Percentiles rank a stretch among this genome's conserved stretches.
phyloP scores from a whole-genome alignment of 35 echinoderm and acorn worm genomes.

The Apostichopus californicus region DNA sequence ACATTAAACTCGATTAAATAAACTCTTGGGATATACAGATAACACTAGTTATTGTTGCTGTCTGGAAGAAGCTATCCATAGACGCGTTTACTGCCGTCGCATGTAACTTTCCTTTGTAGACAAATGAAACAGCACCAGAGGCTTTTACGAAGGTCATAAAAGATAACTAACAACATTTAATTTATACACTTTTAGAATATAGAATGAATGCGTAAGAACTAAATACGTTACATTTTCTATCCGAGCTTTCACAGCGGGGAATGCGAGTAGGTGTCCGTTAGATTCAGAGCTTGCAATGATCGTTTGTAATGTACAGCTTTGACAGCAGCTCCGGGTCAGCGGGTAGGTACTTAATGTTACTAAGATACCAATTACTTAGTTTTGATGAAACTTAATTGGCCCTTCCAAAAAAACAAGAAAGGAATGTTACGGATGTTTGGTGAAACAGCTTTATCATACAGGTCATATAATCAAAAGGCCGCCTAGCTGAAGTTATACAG shows the following conservation, averaged over 20 bases:
- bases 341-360: constrained; percentile 19
- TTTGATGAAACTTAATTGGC: constrained; percentile 15
- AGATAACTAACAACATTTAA: constrained; percentile 6
- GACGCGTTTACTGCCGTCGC: no score
- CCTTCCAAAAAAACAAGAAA: constrained; percentile 8
- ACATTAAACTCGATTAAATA: no score
- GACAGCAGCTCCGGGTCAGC: constrained; percentile 14
- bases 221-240: background rate
- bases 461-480: no score
- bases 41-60: no score
- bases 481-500: no score
- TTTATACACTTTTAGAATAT: background rate
- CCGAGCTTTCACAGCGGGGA: constrained; percentile 1
- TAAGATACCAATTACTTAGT: constrained; percentile 38
- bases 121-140: no score
- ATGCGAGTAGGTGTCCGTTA: background rate
- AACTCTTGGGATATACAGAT: no score
- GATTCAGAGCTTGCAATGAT: background rate
- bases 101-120: no score
- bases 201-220: background rate
- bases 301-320: background rate
- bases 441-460: background rate
- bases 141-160: background rate
- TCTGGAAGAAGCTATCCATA: no score
- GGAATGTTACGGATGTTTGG: background rate